These are phyloP conservation scores for Orthosia gracilis DNA, from an alignment of 2,888 invertebrate species.

Conservation along the genomic window DNA sequence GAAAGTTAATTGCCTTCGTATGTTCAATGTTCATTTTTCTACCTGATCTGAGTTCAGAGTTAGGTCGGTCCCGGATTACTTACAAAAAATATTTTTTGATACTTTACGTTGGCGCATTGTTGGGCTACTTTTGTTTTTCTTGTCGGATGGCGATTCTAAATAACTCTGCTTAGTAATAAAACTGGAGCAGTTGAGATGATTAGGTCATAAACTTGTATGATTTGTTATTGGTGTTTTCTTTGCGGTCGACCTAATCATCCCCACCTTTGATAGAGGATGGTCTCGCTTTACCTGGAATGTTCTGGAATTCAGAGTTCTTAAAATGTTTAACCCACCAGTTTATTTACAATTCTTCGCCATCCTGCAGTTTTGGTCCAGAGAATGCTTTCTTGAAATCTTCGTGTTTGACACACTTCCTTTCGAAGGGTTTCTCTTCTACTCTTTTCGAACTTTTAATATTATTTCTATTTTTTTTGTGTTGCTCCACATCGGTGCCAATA, in stretches of 20 bases:
- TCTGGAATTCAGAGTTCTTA: background rate
- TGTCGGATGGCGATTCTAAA: slow-evolving; percentile 33
- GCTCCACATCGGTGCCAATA: too few species aligned
- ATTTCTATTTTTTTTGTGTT: too few species aligned
- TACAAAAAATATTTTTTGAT: slow-evolving; percentile 64
- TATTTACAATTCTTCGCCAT: background rate
- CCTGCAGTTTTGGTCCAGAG: background rate
- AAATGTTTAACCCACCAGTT: background rate
- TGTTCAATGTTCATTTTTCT: slow-evolving; percentile 88
- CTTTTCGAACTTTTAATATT: background rate
- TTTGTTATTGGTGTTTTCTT: slow-evolving; percentile 25
- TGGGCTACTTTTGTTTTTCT: slow-evolving; percentile 51
- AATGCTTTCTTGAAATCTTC: background rate
- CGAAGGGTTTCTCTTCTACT: too few species aligned
- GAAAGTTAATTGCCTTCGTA: slow-evolving; percentile 90
- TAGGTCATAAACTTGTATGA: slow-evolving; percentile 53
- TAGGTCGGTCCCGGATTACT: slow-evolving; percentile 68
- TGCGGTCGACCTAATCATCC: background rate
- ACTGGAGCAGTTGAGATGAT: slow-evolving; percentile 26
- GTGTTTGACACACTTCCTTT: background rate
- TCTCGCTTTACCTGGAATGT: background rate
- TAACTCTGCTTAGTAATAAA: slow-evolving; percentile 53
- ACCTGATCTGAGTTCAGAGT: slow-evolving; percentile 81
- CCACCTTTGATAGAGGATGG: background rate
- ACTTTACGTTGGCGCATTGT: slow-evolving; percentile 61